Conservation (phyloP, 2,797 vertebrate species). For the Selene dorsalis region DNA sequence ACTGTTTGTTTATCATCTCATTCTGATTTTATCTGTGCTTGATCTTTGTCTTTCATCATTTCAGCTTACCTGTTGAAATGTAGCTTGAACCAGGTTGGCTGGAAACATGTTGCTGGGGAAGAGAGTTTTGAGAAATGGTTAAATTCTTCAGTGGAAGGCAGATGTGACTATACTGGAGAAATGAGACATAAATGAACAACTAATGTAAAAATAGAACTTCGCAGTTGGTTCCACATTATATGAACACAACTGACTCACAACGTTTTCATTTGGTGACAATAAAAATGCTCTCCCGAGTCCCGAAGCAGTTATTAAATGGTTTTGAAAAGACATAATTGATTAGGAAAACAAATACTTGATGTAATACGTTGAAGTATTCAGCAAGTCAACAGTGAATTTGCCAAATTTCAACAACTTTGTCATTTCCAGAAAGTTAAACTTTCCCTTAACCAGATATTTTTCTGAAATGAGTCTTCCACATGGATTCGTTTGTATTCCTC, state of each 20-base stretch:
- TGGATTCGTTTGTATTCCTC: background rate
- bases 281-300: background rate
- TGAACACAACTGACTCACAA: background rate
- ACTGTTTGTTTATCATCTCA: no score
- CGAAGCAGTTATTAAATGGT: background rate
- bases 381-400: background rate
- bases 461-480: background rate
- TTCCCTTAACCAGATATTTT: no score
- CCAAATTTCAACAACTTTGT: background rate
- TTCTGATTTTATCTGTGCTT: background rate
- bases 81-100: slow-evolving; percentile 96
- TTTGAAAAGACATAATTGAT: background rate
- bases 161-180: background rate
- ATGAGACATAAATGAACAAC: background rate
- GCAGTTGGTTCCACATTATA: background rate
- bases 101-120: slow-evolving; percentile 97
- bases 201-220: background rate
- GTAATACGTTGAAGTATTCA: background rate
- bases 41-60: background rate
- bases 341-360: no score
- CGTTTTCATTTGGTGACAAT: background rate
- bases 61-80: slow-evolving; percentile 95
- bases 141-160: slow-evolving; percentile 16
- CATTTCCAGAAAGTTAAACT: no score
- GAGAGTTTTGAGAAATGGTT: slow-evolving; percentile 42